Percentiles rank a stretch among this genome's conserved stretches.
Evolutionary conservation across 2,888 invertebrate species (phyloP).

Genomic region (Thera obeliscata): DNA sequence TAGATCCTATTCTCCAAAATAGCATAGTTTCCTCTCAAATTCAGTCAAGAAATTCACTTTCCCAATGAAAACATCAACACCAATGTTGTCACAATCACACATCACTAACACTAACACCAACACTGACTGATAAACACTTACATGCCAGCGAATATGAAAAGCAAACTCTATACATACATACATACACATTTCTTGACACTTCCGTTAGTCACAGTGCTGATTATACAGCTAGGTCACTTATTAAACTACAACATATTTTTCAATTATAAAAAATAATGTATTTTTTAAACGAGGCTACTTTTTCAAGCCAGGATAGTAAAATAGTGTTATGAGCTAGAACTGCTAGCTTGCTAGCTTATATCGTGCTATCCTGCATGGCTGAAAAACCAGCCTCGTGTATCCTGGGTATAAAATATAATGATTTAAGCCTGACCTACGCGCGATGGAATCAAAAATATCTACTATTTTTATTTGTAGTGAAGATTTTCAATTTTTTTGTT

Average conservation of each 20-base stretch:
- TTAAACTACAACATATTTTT: neutral
- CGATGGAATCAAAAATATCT: no score
- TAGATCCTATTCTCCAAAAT: neutral
- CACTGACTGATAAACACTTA: constrained; percentile 42
- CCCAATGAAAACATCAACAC: constrained; percentile 19
- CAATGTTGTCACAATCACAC: constrained; percentile 44
- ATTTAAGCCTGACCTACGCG: no score
- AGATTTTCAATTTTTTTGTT: no score
- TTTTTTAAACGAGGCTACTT: no score
- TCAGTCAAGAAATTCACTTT: constrained; percentile 4
- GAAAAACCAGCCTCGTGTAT: no score
- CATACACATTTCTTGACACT: constrained; percentile 25
- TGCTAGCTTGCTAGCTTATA: no score
- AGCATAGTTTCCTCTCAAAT: neutral
- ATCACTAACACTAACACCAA: constrained; percentile 36
- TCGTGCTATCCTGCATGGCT: no score
- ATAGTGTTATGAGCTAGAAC: no score
- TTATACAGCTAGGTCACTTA: constrained; percentile 3
- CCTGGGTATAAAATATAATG: no score
- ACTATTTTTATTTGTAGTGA: no score
- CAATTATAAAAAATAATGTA: no score
- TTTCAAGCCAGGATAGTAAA: no score
- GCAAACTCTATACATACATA: constrained; percentile 39
- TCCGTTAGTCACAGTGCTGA: constrained; percentile 28
- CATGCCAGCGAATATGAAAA: constrained; percentile 45